Evolutionary conservation across 2,797 vertebrate species (phyloP), one percentile per base, ranked within the genome.

Genomic region (Manis crassicaudata): DNA sequence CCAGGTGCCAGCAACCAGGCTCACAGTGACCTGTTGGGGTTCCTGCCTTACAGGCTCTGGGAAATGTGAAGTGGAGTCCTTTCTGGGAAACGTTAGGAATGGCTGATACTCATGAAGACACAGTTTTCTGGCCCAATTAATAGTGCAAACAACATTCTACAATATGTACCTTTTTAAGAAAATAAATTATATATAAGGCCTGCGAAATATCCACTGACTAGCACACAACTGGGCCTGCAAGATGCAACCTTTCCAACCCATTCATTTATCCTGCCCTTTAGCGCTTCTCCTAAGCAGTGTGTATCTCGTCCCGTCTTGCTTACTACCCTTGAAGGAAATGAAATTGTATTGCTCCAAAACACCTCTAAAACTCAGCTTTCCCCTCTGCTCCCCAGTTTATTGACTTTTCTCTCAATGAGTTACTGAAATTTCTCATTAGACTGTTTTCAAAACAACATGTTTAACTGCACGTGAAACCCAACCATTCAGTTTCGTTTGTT

Each of bases 171-270:
- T 95, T 81, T 60, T 97, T 96, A 97, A 84, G 91, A 95, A 94
- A 96, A 95, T 97, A 92, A 96, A 94, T 98, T 96, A 97, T 96
- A 50, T 40, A 91, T 96, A 95, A 94, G 93, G 90, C 35, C 67
- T 68, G 67, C 1, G 56, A 79, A 90, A 83, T 21, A 90, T n/a
- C 50, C 72, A 70, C 52, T 62, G 70, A 20, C 20, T 23, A 80
- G 76, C 72, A 70, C n/a, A 67, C 40, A 10, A 40, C 63, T 56
- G 37, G 79, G 65, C 79, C 79, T 40, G 60, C 32, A 58, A 60
- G 70, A 82, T 70, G 81, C 72, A 29, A 92, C 63, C 65, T 88
- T 94, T 11, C 65, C 43, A 67, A 88, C 46, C 86, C 88, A 56
- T 50, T 96, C 75, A 88, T 97, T 95, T 92, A 77, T 92, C 75